Evolutionary conservation across 1,140 invertebrate genomes (phyloP), one percentile per base, ranked within the genome.

Genomic region (Arion vulgaris): DNA sequence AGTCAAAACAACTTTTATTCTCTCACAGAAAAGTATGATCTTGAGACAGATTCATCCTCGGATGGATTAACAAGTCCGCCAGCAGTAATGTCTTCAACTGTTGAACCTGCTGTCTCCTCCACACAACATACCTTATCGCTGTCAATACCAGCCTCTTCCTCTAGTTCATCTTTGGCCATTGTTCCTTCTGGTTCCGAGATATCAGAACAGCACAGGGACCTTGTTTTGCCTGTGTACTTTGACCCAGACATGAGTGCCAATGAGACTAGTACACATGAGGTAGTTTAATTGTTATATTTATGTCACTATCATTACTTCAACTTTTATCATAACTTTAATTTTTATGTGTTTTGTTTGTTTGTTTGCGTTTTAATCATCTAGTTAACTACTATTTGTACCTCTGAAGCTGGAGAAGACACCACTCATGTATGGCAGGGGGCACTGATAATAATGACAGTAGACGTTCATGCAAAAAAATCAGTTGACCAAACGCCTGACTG

Each of bases 21-120:
- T 76, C 75, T 89, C 57, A 86, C 85, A 15, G 82, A 87, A 79
- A 84, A 87, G 26, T 83, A 83, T 85, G 87, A 87, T 68, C 45
- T 86, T 53, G 86, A 89, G 69, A 85, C 85, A 19, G 75, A 78
- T 57, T 73, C 75, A 11, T 71, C 49, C 41, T 77, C 81, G 39
- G 81, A 83, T 41, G 72, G 80, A 69, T n/a, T 57, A 1, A n/a
- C 53, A 57, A 57, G 53, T 23, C 53, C 53, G 23, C 9, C 15
- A 57, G 53, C 53, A 57, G 53, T 4, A 2, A 19, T n/a, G 19
- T 4, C 53, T 57, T 11, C 71, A 26, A 2, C 41, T 39, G 32
- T 11, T 34, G 38, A 28, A 73, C 41, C 71, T 73, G 36, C 2
- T 49, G 39, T 5, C 38, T 28, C 38, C 41, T n/a, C 28, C 15